A percentile compares a stretch with the other conserved stretches of the same genome.
Evolutionary conservation across 2,113 vertebrate species (phyloP).

Genomic region (Polypterus senegalus): DNA sequence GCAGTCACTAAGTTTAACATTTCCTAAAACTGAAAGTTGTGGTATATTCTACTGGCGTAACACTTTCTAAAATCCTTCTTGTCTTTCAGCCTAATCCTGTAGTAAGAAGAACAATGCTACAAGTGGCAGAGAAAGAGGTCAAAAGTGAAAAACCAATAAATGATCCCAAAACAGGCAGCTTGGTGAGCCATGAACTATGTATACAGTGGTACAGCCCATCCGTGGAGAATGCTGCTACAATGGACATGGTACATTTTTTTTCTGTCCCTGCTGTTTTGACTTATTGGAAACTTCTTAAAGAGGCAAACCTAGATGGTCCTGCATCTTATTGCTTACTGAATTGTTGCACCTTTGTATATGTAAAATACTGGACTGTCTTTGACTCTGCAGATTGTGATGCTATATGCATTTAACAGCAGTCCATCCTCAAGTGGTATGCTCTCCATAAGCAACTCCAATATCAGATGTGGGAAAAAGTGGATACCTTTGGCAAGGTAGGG

Average conservation of each 20-base stretch:
- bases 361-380: no score
- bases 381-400: conserved; percentile 24
- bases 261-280: conserved; percentile 20
- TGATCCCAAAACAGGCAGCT: no score
- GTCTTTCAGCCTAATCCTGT: no score
- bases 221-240: conserved; percentile 25
- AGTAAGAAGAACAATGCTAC: no score
- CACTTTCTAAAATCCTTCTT: no score
- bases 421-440: conserved; percentile 9
- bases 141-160: no score
- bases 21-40: no score
- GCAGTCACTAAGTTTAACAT: no score
- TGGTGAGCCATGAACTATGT: conserved; percentile 35
- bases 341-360: no score
- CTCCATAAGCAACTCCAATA: conserved; percentile 1
- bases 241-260: conserved; percentile 25
- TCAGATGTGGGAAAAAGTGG: conserved; percentile 22
- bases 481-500: conserved; percentile 23
- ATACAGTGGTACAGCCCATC: conserved; percentile 61
- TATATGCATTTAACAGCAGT: conserved; percentile 24
- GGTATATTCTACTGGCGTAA: no score
- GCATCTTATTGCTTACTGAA: no score
- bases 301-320: conserved; percentile 12
- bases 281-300: conserved; percentile 23
- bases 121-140: no score